Conservation (phyloP, 2,888 invertebrate species). For the Zelleria hepariella region DNA sequence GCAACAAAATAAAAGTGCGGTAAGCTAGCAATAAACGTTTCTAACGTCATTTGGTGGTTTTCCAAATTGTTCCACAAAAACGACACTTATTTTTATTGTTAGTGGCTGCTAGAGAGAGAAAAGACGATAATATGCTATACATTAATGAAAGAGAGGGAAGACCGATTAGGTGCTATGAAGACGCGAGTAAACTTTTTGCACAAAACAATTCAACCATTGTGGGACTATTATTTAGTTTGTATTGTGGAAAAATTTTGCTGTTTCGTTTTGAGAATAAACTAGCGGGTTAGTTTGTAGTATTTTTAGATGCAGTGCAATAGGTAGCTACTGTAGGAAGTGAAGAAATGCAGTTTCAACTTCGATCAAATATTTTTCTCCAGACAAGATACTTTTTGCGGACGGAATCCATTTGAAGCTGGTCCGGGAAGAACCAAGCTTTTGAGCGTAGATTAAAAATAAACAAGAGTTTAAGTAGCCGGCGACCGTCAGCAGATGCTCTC, state of each 20-base stretch:
- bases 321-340: background rate
- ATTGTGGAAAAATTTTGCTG: background rate
- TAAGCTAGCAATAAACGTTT: constrained; percentile 25
- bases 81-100: constrained; percentile 6
- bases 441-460: background rate
- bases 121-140: background rate
- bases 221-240: background rate
- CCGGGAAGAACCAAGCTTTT: background rate
- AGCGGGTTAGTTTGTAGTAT: background rate
- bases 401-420: background rate
- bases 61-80: constrained; percentile 19
- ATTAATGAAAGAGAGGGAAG: background rate
- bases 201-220: background rate
- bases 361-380: background rate
- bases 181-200: background rate
- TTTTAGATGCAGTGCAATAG: background rate
- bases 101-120: background rate
- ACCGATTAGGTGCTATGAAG: background rate
- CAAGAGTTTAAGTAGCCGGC: background rate
- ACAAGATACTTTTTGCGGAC: background rate
- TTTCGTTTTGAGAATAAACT: background rate
- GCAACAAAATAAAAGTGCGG: constrained; percentile 18
- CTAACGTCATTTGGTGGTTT: constrained; percentile 27
- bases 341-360: no score
- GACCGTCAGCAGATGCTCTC: background rate